Evolutionary conservation across 35 echinoderm and acorn worm genomes (phyloP).

Genomic region (Holothuria glaberrima): DNA sequence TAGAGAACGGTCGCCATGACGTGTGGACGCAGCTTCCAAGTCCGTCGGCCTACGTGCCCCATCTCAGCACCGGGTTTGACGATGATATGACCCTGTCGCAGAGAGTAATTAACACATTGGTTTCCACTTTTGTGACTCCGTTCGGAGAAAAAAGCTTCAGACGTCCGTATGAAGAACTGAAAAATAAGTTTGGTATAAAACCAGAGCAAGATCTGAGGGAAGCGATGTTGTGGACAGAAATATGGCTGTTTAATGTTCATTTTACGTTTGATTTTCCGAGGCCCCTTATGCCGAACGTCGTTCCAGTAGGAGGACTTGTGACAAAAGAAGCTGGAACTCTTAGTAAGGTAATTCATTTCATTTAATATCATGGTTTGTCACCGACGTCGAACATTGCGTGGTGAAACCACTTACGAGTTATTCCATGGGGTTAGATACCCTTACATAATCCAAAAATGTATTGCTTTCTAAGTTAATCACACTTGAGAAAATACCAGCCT

Average conservation of each 20-base stretch:
- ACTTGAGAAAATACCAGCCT: too few relatives aligned
- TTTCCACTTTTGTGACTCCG: constrained; percentile 4
- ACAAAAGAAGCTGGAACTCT: constrained; percentile 21
- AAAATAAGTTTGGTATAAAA: constrained; percentile 28
- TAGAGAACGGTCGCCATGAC: constrained; percentile 29
- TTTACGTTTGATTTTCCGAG: constrained; percentile 53
- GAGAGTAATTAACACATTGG: constrained; percentile 17
- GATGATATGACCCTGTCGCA: constrained; percentile 51
- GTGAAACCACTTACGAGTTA: too few relatives aligned
- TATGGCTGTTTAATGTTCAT: constrained; percentile 44
- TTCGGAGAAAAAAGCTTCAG: constrained; percentile 6
- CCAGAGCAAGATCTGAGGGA: constrained; percentile 7
- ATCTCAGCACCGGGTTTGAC: constrained; percentile 35
- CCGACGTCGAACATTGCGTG: too few relatives aligned
- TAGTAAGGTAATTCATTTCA: constrained; percentile 22
- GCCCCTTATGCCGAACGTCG: constrained; percentile 50
- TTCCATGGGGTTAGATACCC: too few relatives aligned
- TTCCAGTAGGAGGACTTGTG: constrained; percentile 37
- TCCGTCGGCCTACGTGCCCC: constrained; percentile 49
- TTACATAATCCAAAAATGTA: too few relatives aligned
- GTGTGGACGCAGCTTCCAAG: constrained; percentile 31
- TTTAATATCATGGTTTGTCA: too few relatives aligned
- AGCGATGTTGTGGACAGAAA: constrained; percentile 23
- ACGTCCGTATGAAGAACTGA: constrained; percentile 42
- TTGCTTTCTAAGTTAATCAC: too few relatives aligned